Conservation (phyloP, 2,113 vertebrate genomes). For the Chiloscyllium plagiosum region DNA sequence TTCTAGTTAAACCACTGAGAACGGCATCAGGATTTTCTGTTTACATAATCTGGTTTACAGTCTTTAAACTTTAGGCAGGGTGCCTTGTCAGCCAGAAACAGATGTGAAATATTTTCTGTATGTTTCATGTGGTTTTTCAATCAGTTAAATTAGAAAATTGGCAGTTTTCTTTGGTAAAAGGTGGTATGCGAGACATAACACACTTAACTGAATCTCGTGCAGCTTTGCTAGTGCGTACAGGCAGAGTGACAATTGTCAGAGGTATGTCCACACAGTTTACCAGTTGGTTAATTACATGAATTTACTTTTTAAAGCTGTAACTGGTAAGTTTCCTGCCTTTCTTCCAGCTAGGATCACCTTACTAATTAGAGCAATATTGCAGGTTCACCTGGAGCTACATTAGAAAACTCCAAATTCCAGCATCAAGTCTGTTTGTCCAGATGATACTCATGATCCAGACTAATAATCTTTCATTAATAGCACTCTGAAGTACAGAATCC, state of each 20-base stretch:
- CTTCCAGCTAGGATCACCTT: neutral
- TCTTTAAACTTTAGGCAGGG: neutral
- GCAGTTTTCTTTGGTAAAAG: neutral
- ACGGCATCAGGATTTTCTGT: neutral
- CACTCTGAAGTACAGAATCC: neutral
- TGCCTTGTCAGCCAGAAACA: neutral
- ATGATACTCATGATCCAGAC: neutral
- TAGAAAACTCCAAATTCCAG: neutral
- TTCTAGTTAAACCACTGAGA: neutral
- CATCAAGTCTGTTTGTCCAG: neutral
- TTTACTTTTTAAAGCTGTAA: neutral
- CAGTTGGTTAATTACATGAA: neutral
- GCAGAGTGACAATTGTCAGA: neutral
- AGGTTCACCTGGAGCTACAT: neutral
- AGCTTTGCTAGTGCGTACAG: neutral
- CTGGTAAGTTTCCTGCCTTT: neutral
- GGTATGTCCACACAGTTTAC: neutral
- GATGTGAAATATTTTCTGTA: neutral
- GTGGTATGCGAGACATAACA: too few species aligned
- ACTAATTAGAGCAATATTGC: neutral
- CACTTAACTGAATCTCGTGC: neutral
- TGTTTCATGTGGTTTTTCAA: constrained; percentile 8
- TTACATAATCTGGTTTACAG: neutral
- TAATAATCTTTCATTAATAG: neutral
- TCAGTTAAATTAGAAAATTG: neutral